phyloP scores from a whole-genome alignment of 2,888 invertebrate species.

The Netelia inedita region DNA sequence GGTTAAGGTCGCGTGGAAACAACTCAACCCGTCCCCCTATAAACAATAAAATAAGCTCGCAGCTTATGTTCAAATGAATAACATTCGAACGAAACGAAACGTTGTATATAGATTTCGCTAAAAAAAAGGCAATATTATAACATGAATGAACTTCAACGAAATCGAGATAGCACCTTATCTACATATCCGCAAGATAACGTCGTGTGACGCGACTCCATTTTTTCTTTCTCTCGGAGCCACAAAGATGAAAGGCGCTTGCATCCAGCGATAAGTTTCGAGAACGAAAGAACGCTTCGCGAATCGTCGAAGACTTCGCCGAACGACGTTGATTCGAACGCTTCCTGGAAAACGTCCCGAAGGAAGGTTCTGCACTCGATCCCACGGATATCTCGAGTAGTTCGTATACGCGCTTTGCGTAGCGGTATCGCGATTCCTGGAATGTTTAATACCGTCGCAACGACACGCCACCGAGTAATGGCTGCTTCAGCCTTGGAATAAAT shows the following conservation, averaged over 20 bases:
- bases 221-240: background rate
- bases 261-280: background rate
- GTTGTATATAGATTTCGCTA: background rate
- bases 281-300: slow-evolving; percentile 1
- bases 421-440: slow-evolving; percentile 81
- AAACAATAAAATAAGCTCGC: no score
- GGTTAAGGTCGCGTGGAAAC: no score
- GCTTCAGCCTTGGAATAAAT: slow-evolving; percentile 81
- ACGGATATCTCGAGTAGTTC: no score
- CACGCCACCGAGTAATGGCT: slow-evolving; percentile 79
- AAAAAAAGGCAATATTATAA: background rate
- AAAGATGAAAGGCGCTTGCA: slow-evolving; percentile 6
- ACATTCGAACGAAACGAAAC: background rate
- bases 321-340: slow-evolving; percentile 30
- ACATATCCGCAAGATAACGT: background rate
- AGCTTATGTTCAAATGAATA: background rate
- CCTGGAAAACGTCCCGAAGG: no score
- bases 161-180: background rate
- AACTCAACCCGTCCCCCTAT: no score
- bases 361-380: no score
- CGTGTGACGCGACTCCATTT: background rate
- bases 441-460: slow-evolving; percentile 83
- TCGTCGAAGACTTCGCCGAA: slow-evolving; percentile 18
- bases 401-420: slow-evolving; percentile 50
- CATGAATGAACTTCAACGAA: background rate